Evolutionary conservation across 2,888 invertebrate genomes (phyloP), one percentile per base, ranked within the genome.

Genomic region (Lasioglossum calceatum): DNA sequence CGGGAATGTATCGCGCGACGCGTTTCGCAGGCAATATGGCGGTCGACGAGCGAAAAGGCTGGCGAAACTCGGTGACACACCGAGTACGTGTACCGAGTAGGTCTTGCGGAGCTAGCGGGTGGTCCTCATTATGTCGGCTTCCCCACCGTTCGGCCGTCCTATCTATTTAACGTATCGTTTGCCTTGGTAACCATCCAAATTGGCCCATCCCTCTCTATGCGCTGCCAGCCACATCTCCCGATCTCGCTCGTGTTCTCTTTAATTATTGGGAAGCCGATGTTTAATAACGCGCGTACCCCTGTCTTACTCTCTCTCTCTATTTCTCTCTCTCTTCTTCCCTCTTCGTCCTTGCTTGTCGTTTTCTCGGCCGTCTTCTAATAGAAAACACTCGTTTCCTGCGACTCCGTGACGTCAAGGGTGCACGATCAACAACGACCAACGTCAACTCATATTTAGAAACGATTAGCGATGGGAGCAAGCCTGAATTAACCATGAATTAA

Each of bases 141-240:
- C 94, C 94, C 93, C 92, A 92, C 94, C 87, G 94, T 89, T 91
- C 89, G 90, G 84, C 92, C 93, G 93, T 94, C 94, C 95, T 95
- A 95, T 95, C 95, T 95, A 95, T 95, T 95, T 94, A 95, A 95
- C 95, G 95, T 95, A 95, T 95, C 95, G 95, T 95, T 95, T 94
- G 94, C 93, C 95, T 95, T 95, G 95, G 95, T 95, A 95, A 94
- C 93, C 94, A 93, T 94, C 95, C 95, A 95, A 95, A 95, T 95
- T 95, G 94, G 95, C 93, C 93, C 93, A 92, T 92, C 93, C 92
- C 91, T 91, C 93, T 92, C 93, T 90, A 86, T 83, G 83, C 87
- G 77, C 83, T 84, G 85, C 76, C 90, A 88, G 83, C 74, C 81
- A 82, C 87, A 82, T 90, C 83, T 86, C 83, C 50, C 87, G 87